Base-by-base conservation (phyloP, 1,140 invertebrate species). In the Paralvinella palmiformis region DNA sequence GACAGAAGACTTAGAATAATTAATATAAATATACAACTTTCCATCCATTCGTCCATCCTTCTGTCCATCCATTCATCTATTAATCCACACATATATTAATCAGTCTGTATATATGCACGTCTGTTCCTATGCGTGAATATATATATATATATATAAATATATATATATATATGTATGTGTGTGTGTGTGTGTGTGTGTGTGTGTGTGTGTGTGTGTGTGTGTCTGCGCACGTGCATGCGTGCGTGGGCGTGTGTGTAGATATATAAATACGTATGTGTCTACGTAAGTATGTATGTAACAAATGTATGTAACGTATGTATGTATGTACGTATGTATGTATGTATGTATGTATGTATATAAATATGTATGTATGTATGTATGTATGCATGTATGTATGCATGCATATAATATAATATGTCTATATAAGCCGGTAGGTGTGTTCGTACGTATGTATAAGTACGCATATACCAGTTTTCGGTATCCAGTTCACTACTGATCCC, bases 131-230 rank as follows among this genome's bases (percentile, higher is more conserved):
- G 27, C 27, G 27, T 50, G 27, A 22, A 50, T 50, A 50, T 50
- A 50, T 50, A 50, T 50, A 50, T 50, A 50, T 50, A 50, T 50
- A 50, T 50, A 50, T 50, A 50, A 22, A 50, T 50, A 50, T 50
- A 50, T 50, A 50, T 50, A 50, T 50, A 50, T 50, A 50, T 5
- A 50, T 50, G 15, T 17, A 17, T 50, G 27, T 50, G 45, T 15
- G 15, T 48, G 45, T 48, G 45, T 48, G 45, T 48, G 45, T 48
- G 45, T 48, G 45, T 48, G 45, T 24, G 45, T 48, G 45, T 24
- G 45, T 48, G 45, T 24, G 45, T 48, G 45, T 24, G 45, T 48
- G 45, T 24, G 45, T 48, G 45, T 24, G 45, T 48, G 45, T 24
- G 45, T 48, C n/a, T 48, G 45, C 45, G 45, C 27, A 24, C 45